phyloP scores from a whole-genome alignment of 2,888 invertebrate species.

The Serrognathus titanus region DNA sequence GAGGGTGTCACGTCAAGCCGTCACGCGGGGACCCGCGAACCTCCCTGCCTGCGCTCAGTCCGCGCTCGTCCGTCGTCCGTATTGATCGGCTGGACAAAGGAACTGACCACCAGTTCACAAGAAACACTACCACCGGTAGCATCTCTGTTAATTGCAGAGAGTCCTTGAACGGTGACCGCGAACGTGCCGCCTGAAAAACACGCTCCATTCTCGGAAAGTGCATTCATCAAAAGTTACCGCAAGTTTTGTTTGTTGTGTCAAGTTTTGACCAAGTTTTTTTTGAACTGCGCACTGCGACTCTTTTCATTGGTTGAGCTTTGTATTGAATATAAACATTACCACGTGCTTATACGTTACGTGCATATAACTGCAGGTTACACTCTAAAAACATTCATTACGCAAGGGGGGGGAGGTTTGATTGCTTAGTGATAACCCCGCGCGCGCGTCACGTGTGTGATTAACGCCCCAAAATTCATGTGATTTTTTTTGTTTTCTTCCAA shows the following conservation, averaged over 20 bases:
- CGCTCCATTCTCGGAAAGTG: conserved; percentile 24
- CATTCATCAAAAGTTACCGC: conserved; percentile 10
- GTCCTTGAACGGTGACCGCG: not conserved
- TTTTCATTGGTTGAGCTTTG: conserved; percentile 34
- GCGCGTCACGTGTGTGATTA: conserved; percentile 1
- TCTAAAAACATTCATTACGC: too few species aligned
- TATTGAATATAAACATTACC: conserved; percentile 33
- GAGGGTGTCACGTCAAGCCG: conserved; percentile 61
- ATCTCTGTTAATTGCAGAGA: conserved; percentile 16
- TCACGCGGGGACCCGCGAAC: conserved; percentile 49
- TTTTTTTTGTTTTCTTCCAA: not conserved
- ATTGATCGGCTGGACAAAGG: conserved; percentile 52
- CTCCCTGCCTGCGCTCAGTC: conserved; percentile 42
- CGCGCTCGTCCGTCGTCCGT: conserved; percentile 42
- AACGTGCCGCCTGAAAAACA: conserved; percentile 19
- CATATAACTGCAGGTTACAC: not conserved
- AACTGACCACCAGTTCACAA: conserved; percentile 52
- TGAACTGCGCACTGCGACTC: conserved; percentile 39
- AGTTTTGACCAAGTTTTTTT: conserved; percentile 39
- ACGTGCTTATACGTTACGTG: conserved; percentile 28
- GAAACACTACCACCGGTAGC: conserved; percentile 29
- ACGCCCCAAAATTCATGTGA: conserved; percentile 9
- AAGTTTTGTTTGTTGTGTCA: conserved; percentile 35
- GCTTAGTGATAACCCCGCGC: too few species aligned
- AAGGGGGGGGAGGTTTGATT: too few species aligned